These are phyloP conservation scores for Sitodiplosis mosellana DNA, from an alignment of 1,140 invertebrate species.

Conservation along the genomic window DNA sequence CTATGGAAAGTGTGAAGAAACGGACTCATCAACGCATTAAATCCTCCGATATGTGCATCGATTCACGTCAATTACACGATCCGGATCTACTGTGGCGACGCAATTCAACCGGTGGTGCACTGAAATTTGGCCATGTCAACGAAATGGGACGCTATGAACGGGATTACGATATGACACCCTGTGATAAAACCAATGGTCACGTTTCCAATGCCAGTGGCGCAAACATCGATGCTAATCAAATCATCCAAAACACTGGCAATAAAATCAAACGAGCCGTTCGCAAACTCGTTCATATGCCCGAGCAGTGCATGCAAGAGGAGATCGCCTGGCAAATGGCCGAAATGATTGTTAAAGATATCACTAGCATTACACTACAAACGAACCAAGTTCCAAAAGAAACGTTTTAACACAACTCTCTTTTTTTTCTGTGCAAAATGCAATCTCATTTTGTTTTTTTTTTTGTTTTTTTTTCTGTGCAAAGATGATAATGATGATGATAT, in stretches of 20 bases:
- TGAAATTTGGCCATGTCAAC: conserved; percentile 70
- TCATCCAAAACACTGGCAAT: conserved; percentile 5
- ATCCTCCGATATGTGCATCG: conserved; percentile 51
- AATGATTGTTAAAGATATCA: conserved; percentile 87
- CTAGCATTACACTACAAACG: conserved; percentile 54
- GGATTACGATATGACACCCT: conserved; percentile 59
- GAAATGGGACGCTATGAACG: conserved; percentile 72
- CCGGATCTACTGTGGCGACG: conserved; percentile 70
- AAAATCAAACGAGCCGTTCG: conserved; percentile 47
- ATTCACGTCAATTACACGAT: conserved; percentile 60
- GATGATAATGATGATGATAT: too few species aligned
- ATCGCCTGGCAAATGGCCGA: conserved; percentile 87
- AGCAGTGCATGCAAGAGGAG: conserved; percentile 79
- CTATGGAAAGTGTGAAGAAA: conserved; percentile 37
- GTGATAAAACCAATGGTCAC: conserved; percentile 10
- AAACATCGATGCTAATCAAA: background rate
- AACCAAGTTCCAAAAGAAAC: background rate
- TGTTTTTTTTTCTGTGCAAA: too few species aligned
- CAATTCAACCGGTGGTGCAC: conserved; percentile 40
- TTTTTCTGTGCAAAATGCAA: too few species aligned
- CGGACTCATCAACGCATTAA: conserved; percentile 30
- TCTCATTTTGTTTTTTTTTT: too few species aligned
- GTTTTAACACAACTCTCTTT: too few species aligned
- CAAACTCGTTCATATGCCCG: conserved; percentile 56
- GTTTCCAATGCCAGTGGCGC: conserved; percentile 8